These are phyloP conservation scores for Noturus placidus DNA, from an alignment of 2,113 vertebrate species.

Conservation along the genomic window DNA sequence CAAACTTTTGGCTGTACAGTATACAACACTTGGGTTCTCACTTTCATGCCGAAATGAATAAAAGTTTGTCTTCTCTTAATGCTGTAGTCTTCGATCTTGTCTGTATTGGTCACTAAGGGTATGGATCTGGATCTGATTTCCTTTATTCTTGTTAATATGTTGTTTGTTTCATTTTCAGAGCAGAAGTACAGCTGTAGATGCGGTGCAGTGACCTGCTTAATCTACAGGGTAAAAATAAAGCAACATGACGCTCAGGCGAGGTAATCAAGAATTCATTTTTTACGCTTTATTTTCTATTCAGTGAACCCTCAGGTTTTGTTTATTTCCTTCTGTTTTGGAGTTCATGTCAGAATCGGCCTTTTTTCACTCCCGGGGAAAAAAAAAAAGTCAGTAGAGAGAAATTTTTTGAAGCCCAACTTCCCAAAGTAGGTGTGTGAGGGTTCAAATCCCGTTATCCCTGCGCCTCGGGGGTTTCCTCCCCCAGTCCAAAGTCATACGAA, in stretches of 20 bases:
- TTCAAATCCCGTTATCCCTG: too few relatives aligned
- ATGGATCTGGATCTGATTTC: neutral
- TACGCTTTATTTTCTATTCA: neutral
- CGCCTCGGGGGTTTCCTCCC: too few relatives aligned
- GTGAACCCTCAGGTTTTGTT: neutral
- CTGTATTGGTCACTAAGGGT: neutral
- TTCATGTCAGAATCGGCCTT: neutral
- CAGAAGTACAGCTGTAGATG: neutral
- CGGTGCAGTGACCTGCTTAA: neutral
- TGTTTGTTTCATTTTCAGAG: neutral
- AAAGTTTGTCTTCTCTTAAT: neutral
- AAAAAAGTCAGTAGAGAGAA: too few relatives aligned
- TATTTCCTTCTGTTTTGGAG: neutral
- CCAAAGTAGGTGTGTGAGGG: too few relatives aligned
- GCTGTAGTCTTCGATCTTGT: neutral
- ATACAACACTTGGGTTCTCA: neutral
- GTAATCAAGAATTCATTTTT: slow-evolving; percentile 16
- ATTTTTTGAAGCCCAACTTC: too few relatives aligned
- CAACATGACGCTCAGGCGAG: slow-evolving; percentile 54
- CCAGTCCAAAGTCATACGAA: too few relatives aligned
- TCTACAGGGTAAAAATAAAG: neutral
- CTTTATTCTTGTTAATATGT: neutral
- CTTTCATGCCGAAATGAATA: neutral
- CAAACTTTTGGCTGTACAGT: neutral
- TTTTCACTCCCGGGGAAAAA: too few relatives aligned